Conservation (phyloP, 1,140 invertebrate species). For the Capitella teleta region DNA sequence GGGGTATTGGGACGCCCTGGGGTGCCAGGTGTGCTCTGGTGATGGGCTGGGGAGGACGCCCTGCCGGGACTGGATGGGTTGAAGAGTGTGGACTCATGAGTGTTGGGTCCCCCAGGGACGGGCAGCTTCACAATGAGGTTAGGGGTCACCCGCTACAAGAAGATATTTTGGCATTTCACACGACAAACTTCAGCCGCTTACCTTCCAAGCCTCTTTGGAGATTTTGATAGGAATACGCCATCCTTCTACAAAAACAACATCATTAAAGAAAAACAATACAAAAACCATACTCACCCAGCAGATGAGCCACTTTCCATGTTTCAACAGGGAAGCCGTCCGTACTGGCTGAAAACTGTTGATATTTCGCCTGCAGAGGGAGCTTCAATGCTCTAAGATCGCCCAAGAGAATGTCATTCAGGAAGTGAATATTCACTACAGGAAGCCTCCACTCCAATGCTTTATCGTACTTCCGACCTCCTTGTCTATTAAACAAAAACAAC, state of each 20-base stretch:
- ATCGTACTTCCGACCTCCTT: constrained; percentile 74
- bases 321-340: constrained; percentile 72
- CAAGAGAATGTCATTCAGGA: constrained; percentile 85
- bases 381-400: constrained; percentile 72
- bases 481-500: constrained; percentile 42
- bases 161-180: neutral
- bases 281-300: constrained; percentile 65
- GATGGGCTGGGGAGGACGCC: no score
- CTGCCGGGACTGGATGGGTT: no score
- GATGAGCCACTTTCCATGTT: constrained; percentile 67
- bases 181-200: constrained; percentile 3
- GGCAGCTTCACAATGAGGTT: neutral
- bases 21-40: no score
- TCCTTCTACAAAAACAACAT: constrained; percentile 53
- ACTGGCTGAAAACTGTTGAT: constrained; percentile 73
- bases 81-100: no score
- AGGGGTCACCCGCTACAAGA: neutral
- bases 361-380: constrained; percentile 64
- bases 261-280: neutral
- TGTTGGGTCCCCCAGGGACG: no score
- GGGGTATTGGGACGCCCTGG: no score
- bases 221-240: constrained; percentile 87
- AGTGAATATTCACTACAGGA: constrained; percentile 79
- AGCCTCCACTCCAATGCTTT: constrained; percentile 77
- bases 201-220: constrained; percentile 62